Base-by-base conservation (phyloP, 2,888 invertebrate species). In the Dolomedes plantarius region DNA sequence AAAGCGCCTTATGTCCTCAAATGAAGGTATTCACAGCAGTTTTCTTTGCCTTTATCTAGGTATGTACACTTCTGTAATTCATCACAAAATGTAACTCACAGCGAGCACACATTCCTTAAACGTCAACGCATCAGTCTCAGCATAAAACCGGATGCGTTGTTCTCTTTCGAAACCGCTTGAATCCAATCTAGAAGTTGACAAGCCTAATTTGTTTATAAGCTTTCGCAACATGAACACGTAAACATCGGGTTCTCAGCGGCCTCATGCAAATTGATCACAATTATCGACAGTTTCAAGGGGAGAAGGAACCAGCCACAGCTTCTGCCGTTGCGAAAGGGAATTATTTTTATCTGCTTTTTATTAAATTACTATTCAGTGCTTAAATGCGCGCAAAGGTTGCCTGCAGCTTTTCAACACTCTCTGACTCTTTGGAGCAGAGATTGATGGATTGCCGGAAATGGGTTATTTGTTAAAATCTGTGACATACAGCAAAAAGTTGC, bases 391-490 rank as follows among this genome's bases (percentile, higher is more conserved):
- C 41, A n/a, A n/a, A 9, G 16, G 41, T 9, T 9, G 19, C 46
- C 56, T 56, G 1, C 5, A 56, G 56, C 56, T 56, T 56, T n/a
- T 56, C 56, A 56, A 23, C 56, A 56, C 23, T 23, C 56, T 56
- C 23, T 19, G 11, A 56, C 36, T 36, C 36, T 9, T n/a, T 9
- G 9, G 36, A 36, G 36, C 5, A 9, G 36, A 16, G 23, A 56
- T 56, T 56, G 56, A 56, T 56, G 19, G 23, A 56, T 56, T 19
- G 56, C 56, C 56, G 19, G 56, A 56, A 56, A 56, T 56, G 23
- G 56, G 56, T 56, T 56, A 56, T 19, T 56, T 56, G 56, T 56
- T 56, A 56, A 56, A 56, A 23, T 7, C 56, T n/a, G n/a, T n/a
- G n/a, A n/a, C n/a, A n/a, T n/a, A n/a, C n/a, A n/a, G n/a, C n/a